A percentile compares a stretch with the other conserved stretches of the same genome.
phyloP scores from a whole-genome alignment of 1,140 invertebrate genomes.

The Orchestia grillus region DNA sequence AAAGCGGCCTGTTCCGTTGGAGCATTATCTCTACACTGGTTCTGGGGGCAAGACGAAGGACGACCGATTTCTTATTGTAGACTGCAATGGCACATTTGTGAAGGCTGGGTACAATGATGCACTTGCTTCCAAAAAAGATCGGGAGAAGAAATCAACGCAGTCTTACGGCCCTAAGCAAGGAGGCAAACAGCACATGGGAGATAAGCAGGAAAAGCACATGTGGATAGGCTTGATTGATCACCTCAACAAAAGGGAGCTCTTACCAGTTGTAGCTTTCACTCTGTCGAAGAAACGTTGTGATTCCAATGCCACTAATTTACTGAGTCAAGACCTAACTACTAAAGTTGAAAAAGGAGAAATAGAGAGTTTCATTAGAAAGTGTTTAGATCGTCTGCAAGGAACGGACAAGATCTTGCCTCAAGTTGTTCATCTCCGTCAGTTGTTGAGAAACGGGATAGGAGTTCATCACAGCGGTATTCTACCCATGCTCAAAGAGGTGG shows the following conservation, averaged over 20 bases:
- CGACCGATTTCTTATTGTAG: slow-evolving; percentile 87
- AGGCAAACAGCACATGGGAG: slow-evolving; percentile 59
- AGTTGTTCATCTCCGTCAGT: slow-evolving; percentile 80
- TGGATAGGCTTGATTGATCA: slow-evolving; percentile 89
- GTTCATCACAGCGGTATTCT: slow-evolving; percentile 98
- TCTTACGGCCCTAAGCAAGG: slow-evolving; percentile 75
- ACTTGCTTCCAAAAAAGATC: slow-evolving; percentile 79
- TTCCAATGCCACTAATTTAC: slow-evolving; percentile 80
- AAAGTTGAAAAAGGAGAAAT: slow-evolving; percentile 87
- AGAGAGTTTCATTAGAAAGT: slow-evolving; percentile 85
- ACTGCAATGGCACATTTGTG: slow-evolving; percentile 80
- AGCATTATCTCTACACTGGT: slow-evolving; percentile 72
- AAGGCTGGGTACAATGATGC: slow-evolving; percentile 79
- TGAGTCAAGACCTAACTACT: slow-evolving; percentile 85
- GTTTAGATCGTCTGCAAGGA: slow-evolving; percentile 85
- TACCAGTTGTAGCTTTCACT: slow-evolving; percentile 95
- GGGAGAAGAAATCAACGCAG: slow-evolving; percentile 73
- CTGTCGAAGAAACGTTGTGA: slow-evolving; percentile 92
- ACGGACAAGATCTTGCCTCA: slow-evolving; percentile 91
- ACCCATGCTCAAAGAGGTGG: slow-evolving; percentile 97
- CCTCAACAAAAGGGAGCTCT: slow-evolving; percentile 82
- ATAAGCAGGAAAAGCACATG: slow-evolving; percentile 83
- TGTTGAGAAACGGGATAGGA: slow-evolving; percentile 91
- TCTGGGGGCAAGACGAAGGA: slow-evolving; percentile 84
- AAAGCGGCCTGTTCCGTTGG: slow-evolving; percentile 94